phyloP scores from a whole-genome alignment of 2,888 invertebrate genomes.

The Gastracanthus pulcherrimus region DNA sequence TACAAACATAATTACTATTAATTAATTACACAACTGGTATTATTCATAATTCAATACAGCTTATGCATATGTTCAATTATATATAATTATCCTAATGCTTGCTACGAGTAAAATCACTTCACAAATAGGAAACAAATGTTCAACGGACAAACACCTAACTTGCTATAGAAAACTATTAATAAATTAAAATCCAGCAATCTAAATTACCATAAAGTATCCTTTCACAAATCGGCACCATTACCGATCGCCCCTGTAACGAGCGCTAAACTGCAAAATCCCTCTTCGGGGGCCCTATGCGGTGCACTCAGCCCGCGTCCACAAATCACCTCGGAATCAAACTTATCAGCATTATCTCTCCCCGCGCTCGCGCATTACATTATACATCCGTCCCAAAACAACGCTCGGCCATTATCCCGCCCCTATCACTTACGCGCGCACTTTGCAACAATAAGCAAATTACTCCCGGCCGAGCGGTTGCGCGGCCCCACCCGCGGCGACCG shows the following conservation, averaged over 20 bases:
- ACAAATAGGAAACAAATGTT: too few relatives aligned
- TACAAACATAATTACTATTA: too few relatives aligned
- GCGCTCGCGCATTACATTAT: background rate
- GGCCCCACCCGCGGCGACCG: background rate
- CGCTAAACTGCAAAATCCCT: background rate
- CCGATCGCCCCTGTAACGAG: background rate
- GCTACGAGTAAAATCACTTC: too few relatives aligned
- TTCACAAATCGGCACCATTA: background rate
- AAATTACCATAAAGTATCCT: background rate
- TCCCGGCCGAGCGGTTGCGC: background rate
- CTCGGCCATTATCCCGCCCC: constrained; percentile 38
- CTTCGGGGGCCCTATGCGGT: background rate
- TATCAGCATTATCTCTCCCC: constrained; percentile 45
- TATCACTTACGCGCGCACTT: constrained; percentile 27
- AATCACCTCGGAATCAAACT: constrained; percentile 45
- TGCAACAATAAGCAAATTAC: constrained; percentile 51
- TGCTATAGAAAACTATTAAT: background rate
- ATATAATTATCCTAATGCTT: too few relatives aligned
- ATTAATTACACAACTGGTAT: too few relatives aligned
- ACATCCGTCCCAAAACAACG: constrained; percentile 5
- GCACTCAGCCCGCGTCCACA: background rate
- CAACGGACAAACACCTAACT: too few relatives aligned
- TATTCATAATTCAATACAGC: too few relatives aligned
- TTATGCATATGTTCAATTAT: too few relatives aligned
- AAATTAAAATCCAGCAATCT: background rate